Conservation (phyloP, 1,140 invertebrate species). For the Nebria ingens region DNA sequence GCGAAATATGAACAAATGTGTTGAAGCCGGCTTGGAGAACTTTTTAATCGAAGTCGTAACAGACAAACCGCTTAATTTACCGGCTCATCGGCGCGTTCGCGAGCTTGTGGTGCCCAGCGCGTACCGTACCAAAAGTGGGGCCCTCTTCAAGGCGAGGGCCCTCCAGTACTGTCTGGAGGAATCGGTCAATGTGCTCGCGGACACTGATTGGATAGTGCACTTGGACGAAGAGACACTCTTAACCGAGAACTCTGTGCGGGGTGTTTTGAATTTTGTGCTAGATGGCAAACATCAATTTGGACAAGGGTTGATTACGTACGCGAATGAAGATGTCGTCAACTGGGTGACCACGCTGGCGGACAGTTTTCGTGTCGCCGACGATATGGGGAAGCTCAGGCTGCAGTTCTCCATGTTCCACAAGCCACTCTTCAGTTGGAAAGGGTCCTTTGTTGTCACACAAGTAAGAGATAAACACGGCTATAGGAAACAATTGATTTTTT, state of each 20-base stretch:
- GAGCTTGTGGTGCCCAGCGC: constrained; percentile 79
- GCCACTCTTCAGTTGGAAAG: constrained; percentile 96
- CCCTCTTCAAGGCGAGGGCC: constrained; percentile 90
- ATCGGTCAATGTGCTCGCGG: constrained; percentile 74
- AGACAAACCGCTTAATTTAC: constrained; percentile 73
- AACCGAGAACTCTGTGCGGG: constrained; percentile 82
- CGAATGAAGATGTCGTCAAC: constrained; percentile 92
- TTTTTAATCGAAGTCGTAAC: constrained; percentile 97
- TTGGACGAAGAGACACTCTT: constrained; percentile 94
- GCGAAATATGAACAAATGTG: constrained; percentile 82
- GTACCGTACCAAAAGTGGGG: constrained; percentile 82
- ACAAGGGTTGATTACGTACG: constrained; percentile 96
- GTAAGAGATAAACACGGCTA: constrained; percentile 38
- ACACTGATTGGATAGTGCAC: constrained; percentile 95
- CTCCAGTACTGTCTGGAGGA: constrained; percentile 94
- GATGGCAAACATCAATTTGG: constrained; percentile 95
- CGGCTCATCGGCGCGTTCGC: constrained; percentile 55
- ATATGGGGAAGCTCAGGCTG: constrained; percentile 91
- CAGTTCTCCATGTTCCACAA: constrained; percentile 91
- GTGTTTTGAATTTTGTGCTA: constrained; percentile 91
- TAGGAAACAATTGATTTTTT: too few species aligned
- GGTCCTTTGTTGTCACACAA: constrained; percentile 88
- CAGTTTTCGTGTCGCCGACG: constrained; percentile 91
- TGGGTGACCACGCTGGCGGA: constrained; percentile 96
- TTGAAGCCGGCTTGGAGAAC: constrained; percentile 85